Evolutionary conservation across 2,797 vertebrate genomes (phyloP).

Genomic region (Pogoniulus pusillus): DNA sequence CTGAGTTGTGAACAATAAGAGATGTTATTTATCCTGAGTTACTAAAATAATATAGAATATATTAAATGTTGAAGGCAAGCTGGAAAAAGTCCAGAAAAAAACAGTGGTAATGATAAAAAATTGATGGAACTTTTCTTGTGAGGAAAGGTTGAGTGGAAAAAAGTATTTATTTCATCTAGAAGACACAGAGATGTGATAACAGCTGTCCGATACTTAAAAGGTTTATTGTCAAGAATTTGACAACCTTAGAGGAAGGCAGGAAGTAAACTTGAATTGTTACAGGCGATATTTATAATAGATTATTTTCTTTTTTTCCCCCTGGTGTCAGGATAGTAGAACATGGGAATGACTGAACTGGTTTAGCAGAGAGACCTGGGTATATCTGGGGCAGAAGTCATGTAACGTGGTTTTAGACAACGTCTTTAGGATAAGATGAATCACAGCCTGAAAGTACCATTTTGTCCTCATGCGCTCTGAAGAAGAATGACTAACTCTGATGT

Average conservation of each 20-base stretch:
- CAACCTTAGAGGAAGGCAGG: background rate
- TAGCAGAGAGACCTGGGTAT: background rate
- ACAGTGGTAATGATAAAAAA: background rate
- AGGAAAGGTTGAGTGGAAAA: background rate
- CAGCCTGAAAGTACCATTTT: background rate
- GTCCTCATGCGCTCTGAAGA: background rate
- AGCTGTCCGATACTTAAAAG: background rate
- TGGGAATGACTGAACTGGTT: background rate
- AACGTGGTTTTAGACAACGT: background rate
- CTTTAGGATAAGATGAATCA: background rate
- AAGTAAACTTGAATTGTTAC: background rate
- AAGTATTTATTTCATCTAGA: background rate
- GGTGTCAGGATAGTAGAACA: background rate
- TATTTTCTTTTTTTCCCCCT: background rate
- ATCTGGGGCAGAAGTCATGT: background rate
- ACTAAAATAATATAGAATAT: background rate
- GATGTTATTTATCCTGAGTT: background rate
- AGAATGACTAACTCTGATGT: background rate
- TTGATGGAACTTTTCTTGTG: background rate
- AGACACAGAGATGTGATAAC: background rate
- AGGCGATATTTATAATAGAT: background rate
- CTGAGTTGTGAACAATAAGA: background rate
- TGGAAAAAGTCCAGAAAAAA: background rate
- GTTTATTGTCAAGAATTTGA: background rate
- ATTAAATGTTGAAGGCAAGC: background rate